Conservation (phyloP, 2,113 vertebrate species). For the Pogonocichla stellata region DNA sequence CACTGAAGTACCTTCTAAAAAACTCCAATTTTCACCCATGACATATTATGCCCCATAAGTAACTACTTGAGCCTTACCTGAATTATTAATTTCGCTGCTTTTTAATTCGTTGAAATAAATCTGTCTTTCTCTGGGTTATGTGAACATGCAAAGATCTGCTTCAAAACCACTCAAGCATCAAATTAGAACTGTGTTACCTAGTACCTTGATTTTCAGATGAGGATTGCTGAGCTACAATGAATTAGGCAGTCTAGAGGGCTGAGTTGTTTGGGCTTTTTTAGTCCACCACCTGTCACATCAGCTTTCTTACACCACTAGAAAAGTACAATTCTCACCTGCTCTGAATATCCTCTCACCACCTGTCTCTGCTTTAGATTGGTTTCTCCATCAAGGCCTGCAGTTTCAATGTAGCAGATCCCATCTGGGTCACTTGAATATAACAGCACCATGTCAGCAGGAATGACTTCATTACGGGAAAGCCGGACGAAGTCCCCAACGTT, state of each 20-base stretch:
- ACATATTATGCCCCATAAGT: accelerated
- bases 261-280: not conserved
- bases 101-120: not conserved
- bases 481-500: conserved; percentile 89
- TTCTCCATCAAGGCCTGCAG: conserved; percentile 91
- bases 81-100: not conserved
- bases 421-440: conserved; percentile 88
- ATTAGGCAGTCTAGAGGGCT: not conserved
- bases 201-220: not conserved
- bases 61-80: not conserved
- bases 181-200: not conserved
- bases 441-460: conserved; percentile 92
- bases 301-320: not conserved
- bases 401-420: conserved; percentile 93
- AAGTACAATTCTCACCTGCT: conserved; percentile 75
- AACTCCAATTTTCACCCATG: not conserved
- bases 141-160: not conserved
- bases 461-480: conserved; percentile 88
- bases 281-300: not conserved
- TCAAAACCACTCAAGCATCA: not conserved
- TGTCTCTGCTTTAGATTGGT: conserved; percentile 93
- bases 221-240: not conserved
- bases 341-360: conserved; percentile 81
- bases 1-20: not conserved
- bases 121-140: not conserved